Evolutionary conservation across 2,797 vertebrate species (phyloP), one percentile per base, ranked within the genome.

Genomic region (Acanthurus lineatus): DNA sequence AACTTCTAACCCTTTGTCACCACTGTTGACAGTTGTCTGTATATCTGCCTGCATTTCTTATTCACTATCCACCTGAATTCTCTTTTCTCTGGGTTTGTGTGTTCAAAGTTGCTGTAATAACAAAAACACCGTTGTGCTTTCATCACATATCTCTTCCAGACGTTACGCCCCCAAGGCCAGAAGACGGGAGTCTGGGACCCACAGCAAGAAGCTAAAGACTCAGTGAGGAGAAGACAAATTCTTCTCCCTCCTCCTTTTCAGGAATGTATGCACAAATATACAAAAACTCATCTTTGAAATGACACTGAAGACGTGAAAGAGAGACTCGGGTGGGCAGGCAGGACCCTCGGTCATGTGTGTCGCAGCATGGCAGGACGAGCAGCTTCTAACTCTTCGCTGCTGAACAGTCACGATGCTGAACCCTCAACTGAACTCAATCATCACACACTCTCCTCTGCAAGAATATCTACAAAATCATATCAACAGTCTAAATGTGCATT

Each of bases 151-250:
- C 52, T 69, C 42, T 35, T 65, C 10, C 89, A 99, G 98, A 95
- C 92, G 95, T 90, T 99, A 96, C 79, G 93, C 95, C 66, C 86
- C 95, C 85, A 97, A 95, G 91, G 94, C 93, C 92, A 96, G 96
- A 92, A 95, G 95, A 84, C 96, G 96, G 48, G 97, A 99, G 56
- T 95, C 94, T 1, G 96, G 96, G 68, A 93, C 94, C 8, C 96
- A 97, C 0, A 95, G 95, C 93, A 97, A 96, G 91, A 97, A 96
- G 83, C 73, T 95, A 9, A 96, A 94, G 96, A 83, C 74, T 88
- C 89, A 97, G 91, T 86, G 92, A 95, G 71, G 92, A 96, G 45
- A 62, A 35, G 49, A 40, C 12, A 17, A n/a, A 25, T n/a, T 56
- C 3, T 42, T 35, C 56, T 47, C 6, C 42, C 20, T 16, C 16